These are phyloP conservation scores for Poeciliopsis paucimaculata DNA, from an alignment of 2,797 vertebrate genomes.

Conservation along the genomic window DNA sequence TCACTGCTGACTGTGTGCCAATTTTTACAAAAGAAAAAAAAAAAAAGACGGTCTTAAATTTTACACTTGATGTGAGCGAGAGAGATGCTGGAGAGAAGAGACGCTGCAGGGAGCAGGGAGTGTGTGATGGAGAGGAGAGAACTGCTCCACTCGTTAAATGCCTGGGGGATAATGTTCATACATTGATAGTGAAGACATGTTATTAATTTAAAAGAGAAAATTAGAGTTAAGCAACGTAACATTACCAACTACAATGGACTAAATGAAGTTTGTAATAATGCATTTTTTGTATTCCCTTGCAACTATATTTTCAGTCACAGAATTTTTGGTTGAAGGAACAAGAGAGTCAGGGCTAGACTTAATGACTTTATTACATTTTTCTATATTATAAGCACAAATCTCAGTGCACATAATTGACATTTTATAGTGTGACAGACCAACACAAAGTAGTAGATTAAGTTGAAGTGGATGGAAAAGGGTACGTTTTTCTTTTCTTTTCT, in stretches of 20 bases:
- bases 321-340: background rate
- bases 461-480: background rate
- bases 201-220: background rate
- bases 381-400: background rate
- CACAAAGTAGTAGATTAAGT: background rate
- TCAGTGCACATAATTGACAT: background rate
- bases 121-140: background rate
- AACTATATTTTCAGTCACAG: background rate
- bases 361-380: background rate
- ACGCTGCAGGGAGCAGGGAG: background rate
- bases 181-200: background rate
- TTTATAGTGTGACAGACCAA: background rate
- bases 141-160: background rate
- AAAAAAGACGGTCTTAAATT: slow-evolving; percentile 5
- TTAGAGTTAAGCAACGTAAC: background rate
- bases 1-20: slow-evolving; percentile 3
- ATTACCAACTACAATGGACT: background rate
- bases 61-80: background rate
- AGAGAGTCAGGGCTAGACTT: background rate
- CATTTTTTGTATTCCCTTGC: background rate
- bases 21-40: background rate
- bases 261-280: background rate
- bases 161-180: slow-evolving; percentile 2
- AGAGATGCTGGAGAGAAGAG: background rate
- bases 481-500: background rate